Conservation (phyloP, 2,888 invertebrate genomes). For the Leistus spinibarbis region DNA sequence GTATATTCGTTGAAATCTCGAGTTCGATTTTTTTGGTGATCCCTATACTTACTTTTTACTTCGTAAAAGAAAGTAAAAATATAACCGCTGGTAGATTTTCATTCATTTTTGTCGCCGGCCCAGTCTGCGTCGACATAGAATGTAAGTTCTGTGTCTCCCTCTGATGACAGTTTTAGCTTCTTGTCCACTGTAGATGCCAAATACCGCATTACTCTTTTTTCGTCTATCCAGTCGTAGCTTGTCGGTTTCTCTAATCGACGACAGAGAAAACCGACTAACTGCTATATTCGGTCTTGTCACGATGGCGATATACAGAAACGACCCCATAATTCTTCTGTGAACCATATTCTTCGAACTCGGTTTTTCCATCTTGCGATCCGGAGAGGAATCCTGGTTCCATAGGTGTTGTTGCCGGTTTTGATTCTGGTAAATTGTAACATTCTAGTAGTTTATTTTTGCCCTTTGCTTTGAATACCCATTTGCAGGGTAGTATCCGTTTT, state of each 20-base stretch:
- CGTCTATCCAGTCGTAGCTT: slow-evolving; percentile 13
- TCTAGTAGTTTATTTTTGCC: too few species aligned
- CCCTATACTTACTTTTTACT: too few species aligned
- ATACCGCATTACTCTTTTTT: slow-evolving; percentile 28
- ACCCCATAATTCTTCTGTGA: not conserved
- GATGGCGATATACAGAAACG: slow-evolving; percentile 7
- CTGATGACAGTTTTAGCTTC: too few species aligned
- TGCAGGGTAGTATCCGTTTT: too few species aligned
- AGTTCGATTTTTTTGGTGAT: too few species aligned
- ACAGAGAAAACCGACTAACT: not conserved
- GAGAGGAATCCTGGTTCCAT: not conserved
- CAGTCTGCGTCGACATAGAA: slow-evolving; percentile 12
- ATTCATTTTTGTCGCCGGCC: not conserved
- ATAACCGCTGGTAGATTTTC: too few species aligned
- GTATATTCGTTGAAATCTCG: too few species aligned
- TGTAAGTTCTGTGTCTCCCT: not conserved
- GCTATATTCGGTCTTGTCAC: slow-evolving; percentile 9
- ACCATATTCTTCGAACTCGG: slow-evolving; percentile 1
- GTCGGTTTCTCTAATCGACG: not conserved
- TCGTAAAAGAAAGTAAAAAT: too few species aligned
- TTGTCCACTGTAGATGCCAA: slow-evolving; percentile 47
- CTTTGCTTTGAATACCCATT: too few species aligned
- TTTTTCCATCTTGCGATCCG: not conserved
- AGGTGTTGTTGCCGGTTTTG: too few species aligned
- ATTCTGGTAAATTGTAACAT: too few species aligned